Conservation (phyloP, 2,113 vertebrate genomes). For the Chiloscyllium plagiosum region DNA sequence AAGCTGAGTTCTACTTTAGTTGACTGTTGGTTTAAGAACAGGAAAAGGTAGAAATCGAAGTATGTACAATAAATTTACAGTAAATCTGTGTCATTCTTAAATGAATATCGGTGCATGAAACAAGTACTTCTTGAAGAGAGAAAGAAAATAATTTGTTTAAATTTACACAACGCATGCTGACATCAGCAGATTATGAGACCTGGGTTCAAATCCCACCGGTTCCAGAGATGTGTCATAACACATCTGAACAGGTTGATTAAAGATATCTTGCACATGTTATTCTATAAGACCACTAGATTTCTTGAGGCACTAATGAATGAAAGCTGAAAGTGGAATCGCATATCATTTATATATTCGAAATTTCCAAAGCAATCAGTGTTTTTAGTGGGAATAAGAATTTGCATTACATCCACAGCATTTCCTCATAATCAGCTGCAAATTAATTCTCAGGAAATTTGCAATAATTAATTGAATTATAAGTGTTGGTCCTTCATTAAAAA, state of each 20-base stretch:
- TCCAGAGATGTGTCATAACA: too few relatives aligned
- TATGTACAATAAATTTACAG: too few relatives aligned
- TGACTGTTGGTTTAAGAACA: too few relatives aligned
- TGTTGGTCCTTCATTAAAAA: not conserved
- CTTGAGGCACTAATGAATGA: not conserved
- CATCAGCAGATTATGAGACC: not conserved
- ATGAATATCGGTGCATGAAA: too few relatives aligned
- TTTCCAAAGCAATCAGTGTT: not conserved
- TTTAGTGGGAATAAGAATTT: not conserved
- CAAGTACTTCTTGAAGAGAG: not conserved
- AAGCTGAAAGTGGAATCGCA: not conserved
- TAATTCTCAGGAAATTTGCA: not conserved
- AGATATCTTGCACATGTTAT: not conserved
- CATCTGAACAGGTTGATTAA: not conserved
- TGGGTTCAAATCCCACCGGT: too few relatives aligned
- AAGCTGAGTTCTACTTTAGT: too few relatives aligned
- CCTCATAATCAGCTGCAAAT: not conserved
- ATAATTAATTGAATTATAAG: constrained; percentile 6
- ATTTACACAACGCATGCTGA: not conserved
- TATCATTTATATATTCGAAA: not conserved
- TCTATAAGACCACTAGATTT: not conserved
- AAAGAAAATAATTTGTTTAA: not conserved
- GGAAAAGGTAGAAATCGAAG: too few relatives aligned
- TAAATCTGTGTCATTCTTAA: too few relatives aligned
- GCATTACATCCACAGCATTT: not conserved